These are phyloP conservation scores for Ceratina australensis DNA, from an alignment of 1,140 invertebrate genomes.

Conservation along the genomic window DNA sequence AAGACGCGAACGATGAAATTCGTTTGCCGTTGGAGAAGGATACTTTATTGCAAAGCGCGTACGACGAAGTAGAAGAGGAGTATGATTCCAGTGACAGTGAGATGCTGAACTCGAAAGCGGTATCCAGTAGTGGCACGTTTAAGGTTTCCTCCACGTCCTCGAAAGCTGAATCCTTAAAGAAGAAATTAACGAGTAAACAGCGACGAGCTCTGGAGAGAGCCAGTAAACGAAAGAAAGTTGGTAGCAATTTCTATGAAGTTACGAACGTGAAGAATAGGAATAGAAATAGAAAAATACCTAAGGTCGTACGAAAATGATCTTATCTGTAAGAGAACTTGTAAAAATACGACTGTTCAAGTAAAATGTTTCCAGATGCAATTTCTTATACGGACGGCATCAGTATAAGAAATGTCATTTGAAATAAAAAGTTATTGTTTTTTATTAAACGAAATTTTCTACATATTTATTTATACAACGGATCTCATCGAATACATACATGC, in stretches of 20 bases:
- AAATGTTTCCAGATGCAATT: too few species aligned
- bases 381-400: too few species aligned
- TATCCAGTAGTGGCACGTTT: slow-evolving; percentile 83
- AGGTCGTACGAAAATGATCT: slow-evolving; percentile 63
- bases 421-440: too few species aligned
- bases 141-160: slow-evolving; percentile 77
- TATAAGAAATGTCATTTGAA: too few species aligned
- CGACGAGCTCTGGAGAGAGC: slow-evolving; percentile 87
- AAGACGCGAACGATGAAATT: slow-evolving; percentile 47
- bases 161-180: slow-evolving; percentile 73
- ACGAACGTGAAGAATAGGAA: slow-evolving; percentile 96
- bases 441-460: too few species aligned
- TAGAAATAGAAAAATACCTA: slow-evolving; percentile 81
- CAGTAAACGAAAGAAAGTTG: slow-evolving; percentile 91
- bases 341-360: too few species aligned
- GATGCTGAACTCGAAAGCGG: slow-evolving; percentile 69
- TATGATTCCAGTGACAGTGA: slow-evolving; percentile 77
- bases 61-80: slow-evolving; percentile 72
- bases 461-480: too few species aligned
- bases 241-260: slow-evolving; percentile 95
- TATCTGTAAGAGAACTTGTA: too few species aligned
- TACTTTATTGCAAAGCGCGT: slow-evolving; percentile 72
- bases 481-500: too few species aligned
- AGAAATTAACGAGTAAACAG: slow-evolving; percentile 87
- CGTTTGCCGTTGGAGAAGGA: slow-evolving; percentile 69